Base-by-base conservation (phyloP, 2,888 invertebrate genomes). In the Lasius platythorax region DNA sequence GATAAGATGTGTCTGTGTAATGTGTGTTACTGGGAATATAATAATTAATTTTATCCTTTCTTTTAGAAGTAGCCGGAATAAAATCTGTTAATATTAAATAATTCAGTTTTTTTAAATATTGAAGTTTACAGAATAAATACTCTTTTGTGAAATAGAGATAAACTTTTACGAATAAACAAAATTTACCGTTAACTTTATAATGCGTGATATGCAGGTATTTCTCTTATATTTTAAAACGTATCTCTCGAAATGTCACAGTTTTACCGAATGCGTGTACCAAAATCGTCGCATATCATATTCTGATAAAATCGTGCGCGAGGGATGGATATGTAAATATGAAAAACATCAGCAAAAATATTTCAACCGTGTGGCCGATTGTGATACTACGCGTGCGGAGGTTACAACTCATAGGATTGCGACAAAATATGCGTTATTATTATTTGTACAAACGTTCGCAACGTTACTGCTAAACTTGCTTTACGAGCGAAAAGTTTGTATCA, bases 321-420 rank as follows among this genome's bases (percentile, higher is more conserved):
- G 30, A 40, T 43, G 9, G 73, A 73, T 79, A 81, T 46, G 73
- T n/a, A 37, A 81, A 73, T 81, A 33, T 63, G 61, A 81, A 50
- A 81, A 73, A 81, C 18, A 73, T 63, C 8, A 28, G 79, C 46
- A 37, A 73, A 79, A 79, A 68, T 79, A 70, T 79, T 79, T 61
- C 58, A 72, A 28, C 79, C 28, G 28, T 33, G 23, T 23, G 76
- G 12, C 18, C n/a, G 46, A 37, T 68, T 30, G 68, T 53, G 72
- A 78, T 70, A 78, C 43, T 30, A 58, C 43, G 58, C 43, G 30
- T 43, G 46, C 37, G 43, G 43, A 78, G 33, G 70, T 78, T 70
- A 40, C 70, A 70, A 23, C 37, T 70, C 78, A 15, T 23, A 30
- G 30, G 12, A 37, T 43, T 30, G 58, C 72, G 58, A 56, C 73